Evolutionary conservation across 1,140 invertebrate genomes (phyloP), one percentile per base, ranked within the genome.

Genomic region (Helicoverpa zea): DNA sequence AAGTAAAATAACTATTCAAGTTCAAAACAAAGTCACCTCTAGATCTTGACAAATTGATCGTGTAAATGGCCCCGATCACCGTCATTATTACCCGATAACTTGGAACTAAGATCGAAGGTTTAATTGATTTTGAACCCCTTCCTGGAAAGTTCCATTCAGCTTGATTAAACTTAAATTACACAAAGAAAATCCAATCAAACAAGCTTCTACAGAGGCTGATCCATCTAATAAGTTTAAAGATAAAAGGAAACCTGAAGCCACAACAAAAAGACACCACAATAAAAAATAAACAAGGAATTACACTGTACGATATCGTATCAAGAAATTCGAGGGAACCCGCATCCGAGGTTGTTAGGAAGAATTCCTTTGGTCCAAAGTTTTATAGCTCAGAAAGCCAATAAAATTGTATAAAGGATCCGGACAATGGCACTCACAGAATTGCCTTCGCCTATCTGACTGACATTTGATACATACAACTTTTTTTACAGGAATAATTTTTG

Each of bases 341-440:
- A 47, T 59, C 58, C 35, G 58, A 70, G 80, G 81, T 81, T 81
- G 81, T 84, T 82, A 70, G 56, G 59, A 66, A 43, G 79, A 82
- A 83, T 83, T 83, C 83, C 76, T 83, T 84, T 74, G 70, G 75
- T 58, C 66, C 77, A 73, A 87, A 87, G 75, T 87, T 86, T 88
- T 87, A 87, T 88, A 84, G 77, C 79, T 70, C 59, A 59, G 76
- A 77, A 84, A 83, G 70, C 84, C 85, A 88, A 88, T 88, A 88
- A 88, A 86, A 86, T 82, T 81, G 81, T 84, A 81, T 80, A 83
- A 86, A 86, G 78, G 74, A 73, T 30, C 75, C 75, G 81, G 81
- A 86, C 80, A 83, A 81, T 81, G 66, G 70, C 82, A 79, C 78
- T 81, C 81, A 79, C 54, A 49, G 81, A 82, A 87, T 84, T 84